These are phyloP conservation scores for Malurus leucopterus DNA, from an alignment of 2,797 vertebrate species.

Conservation along the genomic window DNA sequence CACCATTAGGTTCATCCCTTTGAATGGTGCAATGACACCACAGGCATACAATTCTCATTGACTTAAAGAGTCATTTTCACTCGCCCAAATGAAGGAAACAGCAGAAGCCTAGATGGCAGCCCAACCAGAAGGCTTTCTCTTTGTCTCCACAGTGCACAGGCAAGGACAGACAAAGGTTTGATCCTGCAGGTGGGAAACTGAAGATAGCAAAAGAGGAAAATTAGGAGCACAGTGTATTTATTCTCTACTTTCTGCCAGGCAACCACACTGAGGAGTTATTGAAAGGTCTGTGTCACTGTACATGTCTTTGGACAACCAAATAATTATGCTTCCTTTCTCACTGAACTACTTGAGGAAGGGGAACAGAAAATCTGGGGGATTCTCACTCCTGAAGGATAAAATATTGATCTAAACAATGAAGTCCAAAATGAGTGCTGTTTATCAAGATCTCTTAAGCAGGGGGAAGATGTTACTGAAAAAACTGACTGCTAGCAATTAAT, in stretches of 20 bases:
- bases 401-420: neutral
- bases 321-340: neutral
- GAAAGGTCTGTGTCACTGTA: neutral
- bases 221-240: neutral
- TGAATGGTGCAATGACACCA: neutral
- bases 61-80: neutral
- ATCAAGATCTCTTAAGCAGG: neutral
- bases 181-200: neutral
- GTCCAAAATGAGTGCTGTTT: neutral
- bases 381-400: neutral
- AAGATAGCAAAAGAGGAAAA: neutral
- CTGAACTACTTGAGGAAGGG: neutral
- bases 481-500: neutral
- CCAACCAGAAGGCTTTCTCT: neutral
- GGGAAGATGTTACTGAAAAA: neutral
- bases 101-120: fast-evolving
- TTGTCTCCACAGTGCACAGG: neutral
- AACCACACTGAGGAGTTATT: neutral
- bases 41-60: neutral
- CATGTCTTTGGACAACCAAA: neutral
- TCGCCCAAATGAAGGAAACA: neutral
- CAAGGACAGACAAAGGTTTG: neutral
- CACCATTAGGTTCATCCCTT: neutral
- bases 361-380: neutral
- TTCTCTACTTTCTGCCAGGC: neutral